Evolutionary conservation across 2,888 invertebrate species (phyloP).

Genomic region (Oligia strigilis): DNA sequence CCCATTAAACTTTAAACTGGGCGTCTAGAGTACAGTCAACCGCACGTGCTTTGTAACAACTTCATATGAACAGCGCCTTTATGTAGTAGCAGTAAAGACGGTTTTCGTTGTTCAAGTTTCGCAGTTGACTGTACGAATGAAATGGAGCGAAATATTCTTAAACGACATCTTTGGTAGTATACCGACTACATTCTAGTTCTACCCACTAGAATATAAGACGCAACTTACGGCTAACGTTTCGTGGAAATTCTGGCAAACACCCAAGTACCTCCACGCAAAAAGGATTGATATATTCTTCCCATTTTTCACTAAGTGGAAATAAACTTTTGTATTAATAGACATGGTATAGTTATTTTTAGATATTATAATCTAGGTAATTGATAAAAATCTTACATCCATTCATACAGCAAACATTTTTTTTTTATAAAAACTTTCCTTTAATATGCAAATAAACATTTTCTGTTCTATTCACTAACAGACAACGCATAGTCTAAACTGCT

Average conservation of each 20-base stretch:
- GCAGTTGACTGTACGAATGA: slow-evolving; percentile 33
- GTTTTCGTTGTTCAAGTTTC: slow-evolving; percentile 9
- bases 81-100: slow-evolving; percentile 10
- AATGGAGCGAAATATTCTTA: slow-evolving; percentile 46
- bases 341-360: slow-evolving; percentile 11
- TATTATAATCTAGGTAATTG: neutral
- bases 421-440: neutral
- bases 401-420: neutral
- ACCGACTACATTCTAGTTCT: slow-evolving; percentile 13
- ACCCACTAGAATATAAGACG: slow-evolving; percentile 10
- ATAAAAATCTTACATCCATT: neutral
- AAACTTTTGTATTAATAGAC: slow-evolving; percentile 17
- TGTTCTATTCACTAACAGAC: neutral
- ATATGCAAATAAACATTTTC: neutral
- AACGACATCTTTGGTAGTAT: slow-evolving; percentile 42
- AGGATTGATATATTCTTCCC: slow-evolving; percentile 20
- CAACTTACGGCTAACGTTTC: slow-evolving; percentile 22
- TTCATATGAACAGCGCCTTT: slow-evolving; percentile 15
- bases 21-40: slow-evolving; percentile 33
- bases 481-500: neutral
- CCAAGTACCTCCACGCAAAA: slow-evolving; percentile 35
- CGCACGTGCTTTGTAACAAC: slow-evolving; percentile 7
- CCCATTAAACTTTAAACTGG: slow-evolving; percentile 75
- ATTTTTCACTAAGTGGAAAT: slow-evolving; percentile 13
- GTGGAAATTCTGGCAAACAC: slow-evolving; percentile 44